Base-by-base conservation (phyloP, 2,113 vertebrate species). In the Brachypodius melanocephalos region DNA sequence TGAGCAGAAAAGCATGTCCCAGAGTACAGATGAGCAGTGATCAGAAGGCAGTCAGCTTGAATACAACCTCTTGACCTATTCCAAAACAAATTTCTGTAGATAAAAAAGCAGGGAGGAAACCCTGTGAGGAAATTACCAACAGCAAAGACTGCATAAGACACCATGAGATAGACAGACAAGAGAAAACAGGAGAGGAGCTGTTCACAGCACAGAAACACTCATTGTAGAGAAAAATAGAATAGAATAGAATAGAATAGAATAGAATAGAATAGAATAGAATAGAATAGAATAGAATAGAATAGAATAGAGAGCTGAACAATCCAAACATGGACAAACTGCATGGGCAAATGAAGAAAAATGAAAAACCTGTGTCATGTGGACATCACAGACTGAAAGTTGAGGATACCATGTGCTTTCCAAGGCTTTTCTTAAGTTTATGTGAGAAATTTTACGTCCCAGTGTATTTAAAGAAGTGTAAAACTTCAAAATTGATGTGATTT, bases 401-500 rank as follows among this genome's bases (percentile, higher is more conserved):
- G 25, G 18, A 24, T 1, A 80, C 3, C 16, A 63, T 58, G 58
- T 16, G 28, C 36, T 74, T 87, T 84, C 40, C 62, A 82, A 71
- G 40, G 46, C 26, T 72, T 86, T 54, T 24, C 34, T 55, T 43
- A 59, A 48, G 15, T 46, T 65, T 55, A 55, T 3, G 1, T 19
- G 25, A 91, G 34, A 29, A 86, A 75, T 59, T 84, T 92, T 94
- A 74, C 15, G 0, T 87, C 34, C 46, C 24, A 38, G 43, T 11
- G 26, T 55, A 89, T 87, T 95, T 85, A 78, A 61, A 87, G 26
- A 46, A 69, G 24, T 8, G 13, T 42, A 86, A 67, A 78, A 46
- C 43, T 91, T 96, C 52, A 77, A 78, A 45, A 78, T 91, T 75
- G 24, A 85, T 63, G 48, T 43, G 65, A 68, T 87, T 93, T 89